Evolutionary conservation across 2,797 vertebrate genomes (phyloP).

Genomic region (Molossus molossus): DNA sequence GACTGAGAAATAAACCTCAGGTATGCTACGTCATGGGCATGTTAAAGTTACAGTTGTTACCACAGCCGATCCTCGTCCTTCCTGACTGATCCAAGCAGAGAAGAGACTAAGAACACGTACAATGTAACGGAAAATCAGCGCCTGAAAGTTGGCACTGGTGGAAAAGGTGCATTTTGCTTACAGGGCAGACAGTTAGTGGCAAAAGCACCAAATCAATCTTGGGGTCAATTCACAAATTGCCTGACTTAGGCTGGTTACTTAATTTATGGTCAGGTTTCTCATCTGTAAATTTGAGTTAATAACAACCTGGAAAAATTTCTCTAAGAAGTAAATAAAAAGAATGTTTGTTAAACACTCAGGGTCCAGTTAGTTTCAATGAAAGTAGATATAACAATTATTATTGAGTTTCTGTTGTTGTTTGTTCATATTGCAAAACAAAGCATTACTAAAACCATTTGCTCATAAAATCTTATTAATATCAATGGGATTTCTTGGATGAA

Average conservation of each 20-base stretch:
- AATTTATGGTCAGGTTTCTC: background rate
- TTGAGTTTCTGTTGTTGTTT: background rate
- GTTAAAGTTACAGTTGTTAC: slow-evolving; percentile 7
- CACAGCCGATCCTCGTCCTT: background rate
- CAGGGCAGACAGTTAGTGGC: background rate
- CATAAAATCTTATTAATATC: background rate
- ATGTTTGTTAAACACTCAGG: background rate
- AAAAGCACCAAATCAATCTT: slow-evolving; percentile 32
- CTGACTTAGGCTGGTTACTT: background rate
- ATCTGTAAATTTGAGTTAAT: background rate
- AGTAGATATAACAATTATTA: background rate
- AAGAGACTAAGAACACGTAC: background rate
- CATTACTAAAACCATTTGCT: background rate
- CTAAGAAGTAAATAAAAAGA: slow-evolving; percentile 25
- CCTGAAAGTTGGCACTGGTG: background rate
- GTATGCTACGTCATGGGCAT: background rate
- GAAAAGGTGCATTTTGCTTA: background rate
- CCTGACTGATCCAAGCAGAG: background rate
- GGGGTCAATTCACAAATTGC: background rate
- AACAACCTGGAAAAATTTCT: background rate
- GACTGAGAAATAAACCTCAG: background rate
- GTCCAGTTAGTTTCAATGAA: background rate
- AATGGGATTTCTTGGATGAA: background rate
- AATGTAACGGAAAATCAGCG: background rate
- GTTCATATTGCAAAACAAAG: slow-evolving; percentile 25